Conservation (phyloP, 2,797 vertebrate genomes). For the Coregonus sp. region DNA sequence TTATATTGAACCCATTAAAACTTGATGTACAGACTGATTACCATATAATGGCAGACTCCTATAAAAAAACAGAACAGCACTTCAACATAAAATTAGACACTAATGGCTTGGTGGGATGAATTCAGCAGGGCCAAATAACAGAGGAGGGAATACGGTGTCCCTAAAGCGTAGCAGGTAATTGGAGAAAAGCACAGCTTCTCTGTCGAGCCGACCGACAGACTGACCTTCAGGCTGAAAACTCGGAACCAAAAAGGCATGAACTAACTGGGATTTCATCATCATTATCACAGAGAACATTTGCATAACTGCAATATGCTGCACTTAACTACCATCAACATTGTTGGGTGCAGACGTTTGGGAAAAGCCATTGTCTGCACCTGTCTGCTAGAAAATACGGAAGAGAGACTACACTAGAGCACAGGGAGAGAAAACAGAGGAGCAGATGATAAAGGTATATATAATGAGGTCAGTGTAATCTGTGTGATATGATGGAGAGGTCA, state of each 20-base stretch:
- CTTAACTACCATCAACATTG: neutral
- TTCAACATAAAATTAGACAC: neutral
- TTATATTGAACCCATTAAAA: neutral
- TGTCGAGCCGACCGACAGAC: neutral
- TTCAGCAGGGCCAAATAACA: neutral
- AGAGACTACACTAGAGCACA: too few relatives aligned
- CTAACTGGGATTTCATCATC: neutral
- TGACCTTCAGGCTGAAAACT: neutral
- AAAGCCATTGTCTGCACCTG: neutral
- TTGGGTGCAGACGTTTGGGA: neutral
- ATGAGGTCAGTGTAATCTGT: neutral
- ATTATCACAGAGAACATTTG: neutral
- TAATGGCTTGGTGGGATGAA: conserved; percentile 4
- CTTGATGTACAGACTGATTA: neutral
- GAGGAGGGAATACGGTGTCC: conserved; percentile 7
- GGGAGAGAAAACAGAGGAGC: neutral
- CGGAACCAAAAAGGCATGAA: neutral
- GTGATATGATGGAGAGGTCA: neutral
- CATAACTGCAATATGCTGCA: neutral
- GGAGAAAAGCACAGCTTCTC: conserved; percentile 4
- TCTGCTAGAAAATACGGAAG: too few relatives aligned
- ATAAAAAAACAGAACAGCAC: neutral
- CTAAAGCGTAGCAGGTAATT: conserved; percentile 1
- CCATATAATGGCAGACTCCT: neutral
- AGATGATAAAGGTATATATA: neutral